Base-by-base conservation (phyloP, 2,797 vertebrate species). In the Sebastes iracundus region DNA sequence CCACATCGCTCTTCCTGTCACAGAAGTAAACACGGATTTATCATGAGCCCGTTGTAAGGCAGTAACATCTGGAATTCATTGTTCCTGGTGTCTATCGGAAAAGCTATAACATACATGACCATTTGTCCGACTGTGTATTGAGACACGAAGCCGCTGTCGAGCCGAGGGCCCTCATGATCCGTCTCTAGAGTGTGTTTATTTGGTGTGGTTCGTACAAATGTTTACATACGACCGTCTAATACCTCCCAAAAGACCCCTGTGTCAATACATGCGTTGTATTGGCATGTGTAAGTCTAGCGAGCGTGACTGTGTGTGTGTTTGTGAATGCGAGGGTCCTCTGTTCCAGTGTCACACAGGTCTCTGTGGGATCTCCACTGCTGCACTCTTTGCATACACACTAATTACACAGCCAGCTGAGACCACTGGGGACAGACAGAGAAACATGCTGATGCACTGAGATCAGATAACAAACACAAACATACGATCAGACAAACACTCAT, bases 1-100 rank as follows among this genome's bases (percentile, higher is more conserved):
- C 22, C 62, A 73, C 81, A 91, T 93, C 49, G 27, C 59, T 93
- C 82, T 88, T 86, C 79, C 82, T 93, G 86, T 87, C 89, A 86
- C 52, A 72, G 66, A 79, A 59, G 62, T 58, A 69, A 90, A 80
- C 65, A 38, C 49, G 59, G 81, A 87, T 88, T 92, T 78, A 90
- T 90, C 77, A 80, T 42, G 71, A 79, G 69, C 33, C 22, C 49
- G 49, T 59, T 79, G 27, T 75, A 49, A 68, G 66, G 64, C 63
- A 67, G n/a, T 68, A 84, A 66, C 58, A 53, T 61, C 42, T 61
- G 67, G 23, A 67, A 72, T 59, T 33, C 66, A 67, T 75, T 55
- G 69, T 71, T 71, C 6, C 63, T 42, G 38, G 30, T 71, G 49
- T 82, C 42, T 32, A 53, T 46, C 2, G 18, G 42, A 75, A 78